A percentile compares a stretch with the other conserved stretches of the same genome.
Conservation (phyloP, 2,888 invertebrate species). For the Macrophya alboannulata region DNA sequence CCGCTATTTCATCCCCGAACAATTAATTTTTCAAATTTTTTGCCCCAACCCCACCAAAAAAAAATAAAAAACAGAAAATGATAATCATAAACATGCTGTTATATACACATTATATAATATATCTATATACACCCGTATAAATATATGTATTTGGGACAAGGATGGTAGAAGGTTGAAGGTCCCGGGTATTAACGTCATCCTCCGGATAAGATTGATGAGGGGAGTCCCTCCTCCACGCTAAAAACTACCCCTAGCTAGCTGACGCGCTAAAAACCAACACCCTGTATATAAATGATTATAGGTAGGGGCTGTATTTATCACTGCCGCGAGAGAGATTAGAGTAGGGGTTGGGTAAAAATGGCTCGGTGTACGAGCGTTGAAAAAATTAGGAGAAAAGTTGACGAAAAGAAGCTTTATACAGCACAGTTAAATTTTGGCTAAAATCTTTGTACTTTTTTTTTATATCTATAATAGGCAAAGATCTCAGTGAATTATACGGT, state of each 20-base stretch:
- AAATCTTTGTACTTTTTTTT: slow-evolving; percentile 28
- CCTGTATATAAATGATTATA: slow-evolving; percentile 54
- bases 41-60: not conserved
- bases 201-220: slow-evolving; percentile 77
- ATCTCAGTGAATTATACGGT: slow-evolving; percentile 21
- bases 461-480: slow-evolving; percentile 20
- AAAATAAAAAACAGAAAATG: not conserved
- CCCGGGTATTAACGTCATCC: slow-evolving; percentile 76
- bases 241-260: slow-evolving; percentile 50
- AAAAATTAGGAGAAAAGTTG: not conserved
- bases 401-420: not conserved
- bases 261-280: slow-evolving; percentile 56
- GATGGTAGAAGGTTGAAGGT: slow-evolving; percentile 39
- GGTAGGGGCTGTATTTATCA: slow-evolving; percentile 54
- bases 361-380: not conserved
- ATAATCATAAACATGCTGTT: not conserved
- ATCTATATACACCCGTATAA: not conserved
- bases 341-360: not conserved
- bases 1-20: no score
- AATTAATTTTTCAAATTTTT: not conserved
- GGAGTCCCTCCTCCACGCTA: slow-evolving; percentile 54
- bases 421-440: not conserved
- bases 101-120: not conserved
- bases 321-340: not conserved
- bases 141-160: slow-evolving; percentile 45